Base-by-base conservation (phyloP, 2,888 invertebrate species). In the Lacanobia wlatinum region DNA sequence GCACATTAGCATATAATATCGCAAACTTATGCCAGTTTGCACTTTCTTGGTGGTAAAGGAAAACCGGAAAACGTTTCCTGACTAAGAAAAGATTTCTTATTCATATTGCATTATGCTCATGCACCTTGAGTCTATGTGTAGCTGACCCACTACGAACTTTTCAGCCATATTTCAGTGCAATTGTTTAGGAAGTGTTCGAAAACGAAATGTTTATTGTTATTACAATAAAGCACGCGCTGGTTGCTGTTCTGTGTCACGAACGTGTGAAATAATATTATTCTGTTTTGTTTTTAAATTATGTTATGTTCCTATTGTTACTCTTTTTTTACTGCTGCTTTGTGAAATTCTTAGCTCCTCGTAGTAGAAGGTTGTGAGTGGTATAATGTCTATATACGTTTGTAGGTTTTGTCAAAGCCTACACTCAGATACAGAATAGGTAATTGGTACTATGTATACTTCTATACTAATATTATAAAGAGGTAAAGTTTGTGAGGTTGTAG, bases 201-300 rank as follows among this genome's bases (percentile, higher is more conserved):
- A 70, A 63, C 28, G 52, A 56, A 67, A 64, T 76, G 62, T 61
- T 73, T 71, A 83, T 60, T 83, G 53, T 82, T 83, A 83, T 73
- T 73, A 73, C 70, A 60, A 28, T 70, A 63, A 16, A 63, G 52
- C 84, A 80, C 80, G 76, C 76, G 61, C 68, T 21, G 63, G 70
- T 73, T 82, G 76, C 66, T 73, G 75, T 78, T 75, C 55, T 70
- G 55, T 80, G 67, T 80, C 74, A 80, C 71, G 62, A 76, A 66
- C 40, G 61, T 76, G 80, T 73, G 48, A 76, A 83, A 72, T 79
- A 70, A 70, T 80, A 71, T 76, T 80, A 72, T 76, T 40, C 40
- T 60, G 55, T 65, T 69, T 40, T 65, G 55, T 56, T 78, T n/a
- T 52, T 50, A 52, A 62, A 21, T 76, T 56, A 61, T 67, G 10